A percentile compares a stretch with the other conserved stretches of the same genome.
Conservation (phyloP, 2,113 vertebrate species). For the Rhabdomys dilectus region DNA sequence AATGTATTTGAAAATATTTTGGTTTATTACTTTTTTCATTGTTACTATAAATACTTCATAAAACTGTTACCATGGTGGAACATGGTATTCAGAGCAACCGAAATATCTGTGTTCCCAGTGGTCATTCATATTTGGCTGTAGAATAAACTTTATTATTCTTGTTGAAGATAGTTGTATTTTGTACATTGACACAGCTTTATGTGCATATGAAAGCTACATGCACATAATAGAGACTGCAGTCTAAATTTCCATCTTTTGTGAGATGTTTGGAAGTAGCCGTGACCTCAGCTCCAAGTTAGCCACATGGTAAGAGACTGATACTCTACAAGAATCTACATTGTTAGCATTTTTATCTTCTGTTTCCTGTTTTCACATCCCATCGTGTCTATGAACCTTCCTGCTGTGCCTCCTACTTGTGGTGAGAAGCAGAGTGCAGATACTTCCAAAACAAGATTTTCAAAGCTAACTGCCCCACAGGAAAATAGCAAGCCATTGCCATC, state of each 20-base stretch:
- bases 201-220: accelerated
- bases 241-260: background rate
- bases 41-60: background rate
- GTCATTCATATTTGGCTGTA: background rate
- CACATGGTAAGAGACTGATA: background rate
- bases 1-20: background rate
- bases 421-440: background rate
- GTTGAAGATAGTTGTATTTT: background rate
- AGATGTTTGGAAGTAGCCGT: background rate
- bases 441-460: background rate
- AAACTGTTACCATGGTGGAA: background rate
- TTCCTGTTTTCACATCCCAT: background rate
- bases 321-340: background rate
- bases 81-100: background rate
- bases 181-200: background rate
- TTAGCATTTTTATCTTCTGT: background rate
- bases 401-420: background rate
- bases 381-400: background rate
- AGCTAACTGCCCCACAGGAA: background rate
- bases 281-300: background rate
- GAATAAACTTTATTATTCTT: background rate
- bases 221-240: background rate
- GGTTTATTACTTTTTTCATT: background rate
- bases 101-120: background rate
- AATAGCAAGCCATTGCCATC: background rate